Evolutionary conservation across 2,888 invertebrate species (phyloP).

Genomic region (Spilosoma lubricipeda): DNA sequence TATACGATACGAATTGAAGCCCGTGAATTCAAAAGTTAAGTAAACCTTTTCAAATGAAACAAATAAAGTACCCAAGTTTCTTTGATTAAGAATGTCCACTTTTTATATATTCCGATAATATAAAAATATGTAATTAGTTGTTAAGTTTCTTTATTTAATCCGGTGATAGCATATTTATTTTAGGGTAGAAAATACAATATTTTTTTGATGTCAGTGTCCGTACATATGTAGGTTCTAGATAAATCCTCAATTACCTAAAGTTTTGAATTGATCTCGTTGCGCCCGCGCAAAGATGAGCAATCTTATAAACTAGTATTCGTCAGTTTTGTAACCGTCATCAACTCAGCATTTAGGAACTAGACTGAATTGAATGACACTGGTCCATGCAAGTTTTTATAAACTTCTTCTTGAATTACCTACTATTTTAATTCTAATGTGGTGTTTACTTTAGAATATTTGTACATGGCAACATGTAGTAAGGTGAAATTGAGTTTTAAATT

Average conservation of each 20-base stretch:
- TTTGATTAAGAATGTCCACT: too few species aligned
- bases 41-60: too few species aligned
- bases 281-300: not conserved
- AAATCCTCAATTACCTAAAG: not conserved
- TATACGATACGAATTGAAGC: too few species aligned
- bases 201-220: too few species aligned
- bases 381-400: constrained; percentile 1
- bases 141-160: too few species aligned
- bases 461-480: not conserved
- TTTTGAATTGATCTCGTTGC: not conserved
- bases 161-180: too few species aligned
- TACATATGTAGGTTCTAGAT: not conserved
- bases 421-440: not conserved
- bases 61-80: too few species aligned
- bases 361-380: constrained; percentile 6
- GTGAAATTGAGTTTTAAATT: not conserved
- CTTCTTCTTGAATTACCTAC: not conserved
- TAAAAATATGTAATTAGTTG: too few species aligned
- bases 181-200: too few species aligned
- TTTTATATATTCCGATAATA: too few species aligned
- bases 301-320: constrained; percentile 6
- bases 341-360: not conserved
- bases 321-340: constrained; percentile 6
- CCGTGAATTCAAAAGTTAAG: too few species aligned
- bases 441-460: not conserved